Base-by-base conservation (phyloP, 2,113 vertebrate genomes). In the Dicaeum eximium region DNA sequence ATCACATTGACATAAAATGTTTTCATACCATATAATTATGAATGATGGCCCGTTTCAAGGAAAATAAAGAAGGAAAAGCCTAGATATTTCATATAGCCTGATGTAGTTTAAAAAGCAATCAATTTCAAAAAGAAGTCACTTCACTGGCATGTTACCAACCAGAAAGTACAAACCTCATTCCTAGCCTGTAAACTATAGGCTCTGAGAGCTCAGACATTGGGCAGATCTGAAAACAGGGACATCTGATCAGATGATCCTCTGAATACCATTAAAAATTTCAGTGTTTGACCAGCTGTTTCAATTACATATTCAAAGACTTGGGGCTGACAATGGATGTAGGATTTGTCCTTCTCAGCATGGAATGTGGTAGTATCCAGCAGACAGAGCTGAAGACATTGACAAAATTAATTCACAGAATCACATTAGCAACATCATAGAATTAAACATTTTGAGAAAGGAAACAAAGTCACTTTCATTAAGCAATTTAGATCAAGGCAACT, bases 221-320 rank as follows among this genome's bases (percentile, higher is more conserved):
- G 31, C 11, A 72, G 19, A 50, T 48, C 8, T 66, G 12, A 6
- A 45, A 70, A 18, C 16, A 53, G 6, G 8, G 15, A n/a, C 15
- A 75, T 62, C 22, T 48, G 11, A 56, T 45, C 15, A 54, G 13
- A 20, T 73, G 22, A 42, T n/a, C 20, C 54, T 86, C 75, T 10
- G 27, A 92, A 97, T 74, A 91, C 19, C 16, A 85, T 37, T 73
- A 86, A 92, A 38, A 87, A 86, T 56, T 96, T 93, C 77, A 94
- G 42, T 74, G 71, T 54, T 48, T 92, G 89, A 86, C 73, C 92
- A 91, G 62, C 38, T 17, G 4, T 84, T 92, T 87, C 67, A 37
- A 21, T 53, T 48, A 31, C 5, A 40, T 27, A 80, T 66, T 87
- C 35, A 82, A 73, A 45, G 33, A 21, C 9, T 78, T 91, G 86